Evolutionary conservation across 1,140 invertebrate genomes (phyloP).

Genomic region (Eriosoma lanigerum): DNA sequence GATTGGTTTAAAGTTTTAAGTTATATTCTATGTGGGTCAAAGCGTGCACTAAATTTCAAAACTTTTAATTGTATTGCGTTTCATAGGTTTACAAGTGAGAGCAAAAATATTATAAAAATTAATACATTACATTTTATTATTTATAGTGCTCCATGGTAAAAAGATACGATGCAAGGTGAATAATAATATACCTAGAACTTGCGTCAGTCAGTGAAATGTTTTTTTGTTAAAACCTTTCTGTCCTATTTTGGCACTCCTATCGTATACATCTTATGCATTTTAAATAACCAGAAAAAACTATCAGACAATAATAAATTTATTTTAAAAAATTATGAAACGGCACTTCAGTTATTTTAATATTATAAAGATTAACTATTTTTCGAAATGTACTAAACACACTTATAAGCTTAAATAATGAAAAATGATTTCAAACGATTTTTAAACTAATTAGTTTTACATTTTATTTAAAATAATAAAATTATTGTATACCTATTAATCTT

Average conservation of each 20-base stretch:
- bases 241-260: neutral
- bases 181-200: slow-evolving; percentile 6
- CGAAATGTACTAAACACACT: neutral
- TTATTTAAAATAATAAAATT: neutral
- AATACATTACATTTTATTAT: neutral
- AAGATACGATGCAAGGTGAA: slow-evolving; percentile 1
- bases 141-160: neutral
- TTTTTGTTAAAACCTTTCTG: neutral
- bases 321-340: neutral
- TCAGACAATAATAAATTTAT: neutral
- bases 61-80: neutral
- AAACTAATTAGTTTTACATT: neutral
- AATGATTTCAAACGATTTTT: neutral
- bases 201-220: slow-evolving; percentile 11
- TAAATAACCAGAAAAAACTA: neutral
- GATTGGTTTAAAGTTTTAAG: neutral
- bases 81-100: neutral
- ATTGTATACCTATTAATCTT: too few relatives aligned
- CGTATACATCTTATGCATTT: slow-evolving; percentile 22
- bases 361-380: neutral
- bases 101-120: neutral
- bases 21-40: neutral
- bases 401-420: neutral
- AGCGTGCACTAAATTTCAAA: neutral
- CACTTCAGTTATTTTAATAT: slow-evolving; percentile 1